Evolutionary conservation across 2,797 vertebrate species (phyloP), one percentile per base, ranked within the genome.

Genomic region (Oryzias sinensis): DNA sequence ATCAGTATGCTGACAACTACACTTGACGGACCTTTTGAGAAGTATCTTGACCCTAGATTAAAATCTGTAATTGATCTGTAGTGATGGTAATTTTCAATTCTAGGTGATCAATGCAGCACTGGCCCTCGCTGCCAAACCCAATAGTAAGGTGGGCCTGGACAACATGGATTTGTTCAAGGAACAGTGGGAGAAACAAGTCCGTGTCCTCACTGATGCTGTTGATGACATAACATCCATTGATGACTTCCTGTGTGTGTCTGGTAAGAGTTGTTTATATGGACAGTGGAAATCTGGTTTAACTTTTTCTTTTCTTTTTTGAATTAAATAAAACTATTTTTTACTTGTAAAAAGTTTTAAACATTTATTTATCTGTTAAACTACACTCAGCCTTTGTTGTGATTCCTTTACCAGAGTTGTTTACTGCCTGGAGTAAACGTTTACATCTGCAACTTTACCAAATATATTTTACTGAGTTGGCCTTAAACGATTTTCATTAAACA

Each of bases 161-260:
- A 99, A 99, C 89, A 99, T 99, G 97, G 97, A 99, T 0, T 92
- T 98, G 73, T 99, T 99, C 76, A 99, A 99, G 86, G 97, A 99
- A 70, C 94, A 96, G 70, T 99, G 97, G 97, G 97, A 99, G 89
- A 99, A 98, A 68, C 97, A 99, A 85, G 97, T 98, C 49, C 92
- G 96, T 25, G 94, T 99, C 53, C 94, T 99, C 64, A 99, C 97
- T 0, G 97, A 99, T 68, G 97, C 97, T 0, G 97, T 99, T 5
- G 97, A 99, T 68, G 97, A 99, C 83, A 99, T 99, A 84, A 99
- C 97, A 42, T 98, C 97, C 0, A 97, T 99, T 69, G 97, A 99
- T 33, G 97, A 99, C 89, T 99, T 99, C 89, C 93, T 99, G 27
- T 97, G 95, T 8, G 97, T 99, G 63, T 99, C 97, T 83, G 97